These are phyloP conservation scores for Polymixis flavicincta DNA, from an alignment of 2,888 invertebrate genomes.

Conservation along the genomic window DNA sequence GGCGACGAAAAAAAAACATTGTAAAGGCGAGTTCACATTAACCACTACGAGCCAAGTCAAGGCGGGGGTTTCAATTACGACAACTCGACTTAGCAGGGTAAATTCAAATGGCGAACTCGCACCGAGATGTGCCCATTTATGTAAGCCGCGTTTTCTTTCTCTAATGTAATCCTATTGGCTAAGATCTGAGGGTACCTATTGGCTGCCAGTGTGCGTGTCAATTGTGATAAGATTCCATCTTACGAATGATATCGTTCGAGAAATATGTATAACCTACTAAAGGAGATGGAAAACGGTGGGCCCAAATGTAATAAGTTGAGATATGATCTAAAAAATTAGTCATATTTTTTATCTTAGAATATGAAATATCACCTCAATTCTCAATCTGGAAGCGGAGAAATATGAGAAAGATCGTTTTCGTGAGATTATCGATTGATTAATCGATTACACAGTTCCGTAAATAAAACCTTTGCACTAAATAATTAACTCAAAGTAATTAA, in stretches of 20 bases:
- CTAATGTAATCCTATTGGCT: conserved; percentile 74
- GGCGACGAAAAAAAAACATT: conserved; percentile 49
- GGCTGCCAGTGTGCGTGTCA: conserved; percentile 42
- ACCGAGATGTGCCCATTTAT: conserved; percentile 76
- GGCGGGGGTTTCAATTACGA: conserved; percentile 83
- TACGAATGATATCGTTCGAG: neutral
- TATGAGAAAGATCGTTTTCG: too few relatives aligned
- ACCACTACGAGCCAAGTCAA: conserved; percentile 73
- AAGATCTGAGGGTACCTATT: conserved; percentile 61
- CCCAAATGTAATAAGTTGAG: too few relatives aligned
- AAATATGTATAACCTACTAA: too few relatives aligned
- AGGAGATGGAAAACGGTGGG: too few relatives aligned
- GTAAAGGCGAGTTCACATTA: conserved; percentile 67
- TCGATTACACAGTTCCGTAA: too few relatives aligned
- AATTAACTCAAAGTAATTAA: too few relatives aligned
- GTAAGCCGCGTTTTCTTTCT: conserved; percentile 80
- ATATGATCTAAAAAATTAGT: too few relatives aligned
- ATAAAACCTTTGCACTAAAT: too few relatives aligned
- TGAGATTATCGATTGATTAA: too few relatives aligned
- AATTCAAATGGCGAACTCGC: conserved; percentile 78
- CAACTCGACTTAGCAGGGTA: conserved; percentile 73
- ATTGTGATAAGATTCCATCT: neutral
- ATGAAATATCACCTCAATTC: too few relatives aligned
- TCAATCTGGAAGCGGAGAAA: too few relatives aligned
- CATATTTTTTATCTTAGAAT: too few relatives aligned